Evolutionary conservation across 2,113 vertebrate genomes (phyloP), one percentile per base, ranked within the genome.

Genomic region (Serilophus lunatus): DNA sequence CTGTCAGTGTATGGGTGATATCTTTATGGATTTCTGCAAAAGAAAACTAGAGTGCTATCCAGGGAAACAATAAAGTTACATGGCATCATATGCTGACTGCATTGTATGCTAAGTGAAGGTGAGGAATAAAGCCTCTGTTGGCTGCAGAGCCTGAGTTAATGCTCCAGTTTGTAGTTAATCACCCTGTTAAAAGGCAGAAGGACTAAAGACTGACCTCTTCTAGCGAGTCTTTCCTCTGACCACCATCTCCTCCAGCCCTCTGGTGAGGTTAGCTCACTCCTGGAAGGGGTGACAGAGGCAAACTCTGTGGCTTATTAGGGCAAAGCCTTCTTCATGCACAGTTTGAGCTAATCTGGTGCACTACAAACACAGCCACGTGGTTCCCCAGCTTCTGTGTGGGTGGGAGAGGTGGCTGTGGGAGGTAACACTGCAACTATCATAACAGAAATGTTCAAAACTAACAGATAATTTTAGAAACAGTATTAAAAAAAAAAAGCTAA

Each of bases 331-430:
- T 57, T n/a, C 29, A 2, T 2, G 18, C 29, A 31, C 20, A 42
- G 63, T 6, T 18, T 16, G 66, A 68, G 66, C 80, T 65, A 7
- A 44, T 35, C 54, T 69, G 57, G n/a, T 14, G 59, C 45, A 13
- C 80, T 71, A 68, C 16, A 12, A 80, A 54, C 61, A 38, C 40
- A 61, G 76, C 15, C 77, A 56, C 3, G 3, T 22, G 63, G 63
- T 33, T 66, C 29, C 56, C 61, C 42, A 36, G 66, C 26, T 50
- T 35, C 77, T 61, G 51, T 10, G 49, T 18, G 0, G 0, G 70
- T 29, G 80, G 80, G 70, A 90, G 83, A 92, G 82, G 38, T 70
- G 82, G 26, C 64, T 44, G 72, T 74, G 54, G 81, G 87, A 77
- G 64, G 63, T 61, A 87, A 81, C 69, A 28, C 47, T 24, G 29